Conservation (phyloP, 2,888 invertebrate species). For the Girardia tigrina region DNA sequence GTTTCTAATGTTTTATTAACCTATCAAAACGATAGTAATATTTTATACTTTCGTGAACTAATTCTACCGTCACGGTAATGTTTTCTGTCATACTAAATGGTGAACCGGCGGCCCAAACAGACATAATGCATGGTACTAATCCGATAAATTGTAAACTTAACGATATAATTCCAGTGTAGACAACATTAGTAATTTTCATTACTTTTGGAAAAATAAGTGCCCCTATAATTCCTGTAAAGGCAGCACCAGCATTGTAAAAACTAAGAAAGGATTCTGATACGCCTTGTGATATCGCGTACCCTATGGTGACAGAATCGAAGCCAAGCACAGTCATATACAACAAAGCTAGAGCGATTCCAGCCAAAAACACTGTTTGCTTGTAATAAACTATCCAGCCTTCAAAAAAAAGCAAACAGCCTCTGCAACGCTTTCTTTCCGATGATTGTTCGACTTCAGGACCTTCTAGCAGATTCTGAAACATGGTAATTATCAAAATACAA, state of each 20-base stretch:
- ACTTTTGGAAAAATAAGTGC: constrained; percentile 11
- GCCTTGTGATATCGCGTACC: background rate
- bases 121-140: background rate
- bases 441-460: too few relatives aligned
- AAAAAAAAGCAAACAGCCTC: too few relatives aligned
- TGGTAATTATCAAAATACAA: too few relatives aligned
- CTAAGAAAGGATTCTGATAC: background rate
- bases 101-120: background rate
- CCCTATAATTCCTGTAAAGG: background rate
- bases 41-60: too few relatives aligned
- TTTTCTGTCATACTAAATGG: background rate
- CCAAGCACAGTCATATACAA: background rate
- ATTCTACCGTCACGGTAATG: too few relatives aligned
- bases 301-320: background rate
- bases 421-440: too few relatives aligned
- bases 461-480: too few relatives aligned
- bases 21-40: too few relatives aligned
- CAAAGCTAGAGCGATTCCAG: background rate
- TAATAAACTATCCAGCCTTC: background rate
- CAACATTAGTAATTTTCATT: background rate
- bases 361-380: background rate
- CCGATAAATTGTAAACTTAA: background rate
- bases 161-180: background rate
- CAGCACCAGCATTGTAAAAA: background rate
- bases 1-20: too few relatives aligned